Conservation (phyloP, 2,797 vertebrate species). For the Geotrypetes seraphini region DNA sequence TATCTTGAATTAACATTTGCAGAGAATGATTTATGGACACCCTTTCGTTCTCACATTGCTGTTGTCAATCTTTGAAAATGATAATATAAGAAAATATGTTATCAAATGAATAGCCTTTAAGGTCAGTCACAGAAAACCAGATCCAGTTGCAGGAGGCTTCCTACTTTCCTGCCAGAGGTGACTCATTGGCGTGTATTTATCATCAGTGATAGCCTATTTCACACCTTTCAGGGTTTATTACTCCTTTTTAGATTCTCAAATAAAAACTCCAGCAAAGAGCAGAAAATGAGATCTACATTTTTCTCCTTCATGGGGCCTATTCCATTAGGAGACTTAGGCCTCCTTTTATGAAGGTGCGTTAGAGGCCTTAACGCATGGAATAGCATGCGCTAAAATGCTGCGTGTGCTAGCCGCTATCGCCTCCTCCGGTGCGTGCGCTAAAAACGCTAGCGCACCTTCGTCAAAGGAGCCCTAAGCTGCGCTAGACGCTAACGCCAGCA, state of each 20-base stretch:
- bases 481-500: too few species aligned
- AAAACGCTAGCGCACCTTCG: too few species aligned
- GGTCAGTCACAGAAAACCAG: neutral
- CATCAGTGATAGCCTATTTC: conserved; percentile 15
- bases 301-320: conserved; percentile 5
- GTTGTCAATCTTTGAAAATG: neutral
- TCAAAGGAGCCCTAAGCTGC: too few species aligned
- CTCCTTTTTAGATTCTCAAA: conserved; percentile 9
- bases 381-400: too few species aligned
- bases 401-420: too few species aligned
- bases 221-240: conserved; percentile 21
- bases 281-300: conserved; percentile 1
- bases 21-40: neutral
- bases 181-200: conserved; percentile 3
- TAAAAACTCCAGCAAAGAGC: conserved; percentile 14
- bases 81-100: neutral
- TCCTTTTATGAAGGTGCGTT: too few species aligned
- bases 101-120: neutral
- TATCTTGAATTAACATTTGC: neutral
- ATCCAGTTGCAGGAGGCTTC: neutral
- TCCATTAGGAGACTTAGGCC: conserved; percentile 29
- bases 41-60: neutral
- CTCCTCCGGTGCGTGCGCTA: too few species aligned
- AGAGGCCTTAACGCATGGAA: too few species aligned
- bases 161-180: neutral